Evolutionary conservation across 2,888 invertebrate genomes (phyloP).

Genomic region (Torymus auratus): DNA sequence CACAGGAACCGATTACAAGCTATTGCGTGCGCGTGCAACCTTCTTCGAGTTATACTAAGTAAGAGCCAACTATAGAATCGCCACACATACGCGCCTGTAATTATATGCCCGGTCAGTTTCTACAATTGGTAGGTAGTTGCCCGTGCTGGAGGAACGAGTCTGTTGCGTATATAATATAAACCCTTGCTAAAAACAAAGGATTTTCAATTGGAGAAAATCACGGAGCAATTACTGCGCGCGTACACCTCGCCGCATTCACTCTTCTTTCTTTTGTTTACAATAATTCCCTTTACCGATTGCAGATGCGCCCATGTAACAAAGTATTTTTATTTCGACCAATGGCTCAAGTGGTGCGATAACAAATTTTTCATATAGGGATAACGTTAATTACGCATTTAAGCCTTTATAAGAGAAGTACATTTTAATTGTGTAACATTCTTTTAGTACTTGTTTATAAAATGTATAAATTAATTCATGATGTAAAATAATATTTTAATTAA

Average conservation of each 20-base stretch:
- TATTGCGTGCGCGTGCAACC: slow-evolving; percentile 33
- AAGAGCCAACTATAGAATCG: slow-evolving; percentile 44
- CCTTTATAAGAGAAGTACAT: too few species aligned
- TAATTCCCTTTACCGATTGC: slow-evolving; percentile 5
- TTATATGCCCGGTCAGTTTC: slow-evolving; percentile 24
- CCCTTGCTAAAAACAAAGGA: slow-evolving; percentile 40
- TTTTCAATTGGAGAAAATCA: slow-evolving; percentile 49
- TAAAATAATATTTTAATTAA: too few species aligned
- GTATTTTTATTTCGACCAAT: slow-evolving; percentile 27
- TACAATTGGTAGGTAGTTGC: slow-evolving; percentile 41
- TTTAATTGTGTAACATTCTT: too few species aligned
- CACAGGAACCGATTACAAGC: slow-evolving; percentile 11
- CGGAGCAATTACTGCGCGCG: neutral
- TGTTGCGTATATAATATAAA: neutral
- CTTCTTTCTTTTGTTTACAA: neutral
- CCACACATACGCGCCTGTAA: slow-evolving; percentile 17
- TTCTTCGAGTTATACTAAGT: slow-evolving; percentile 25
- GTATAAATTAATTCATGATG: too few species aligned
- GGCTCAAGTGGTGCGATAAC: slow-evolving; percentile 1
- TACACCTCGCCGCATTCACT: neutral
- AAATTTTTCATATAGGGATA: neutral
- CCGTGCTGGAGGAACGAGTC: neutral
- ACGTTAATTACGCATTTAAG: too few species aligned
- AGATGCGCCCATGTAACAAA: slow-evolving; percentile 1
- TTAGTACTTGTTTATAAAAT: too few species aligned